Evolutionary conservation across 2,113 vertebrate species (phyloP), one percentile per base, ranked within the genome.

Genomic region (Uria lomvia): DNA sequence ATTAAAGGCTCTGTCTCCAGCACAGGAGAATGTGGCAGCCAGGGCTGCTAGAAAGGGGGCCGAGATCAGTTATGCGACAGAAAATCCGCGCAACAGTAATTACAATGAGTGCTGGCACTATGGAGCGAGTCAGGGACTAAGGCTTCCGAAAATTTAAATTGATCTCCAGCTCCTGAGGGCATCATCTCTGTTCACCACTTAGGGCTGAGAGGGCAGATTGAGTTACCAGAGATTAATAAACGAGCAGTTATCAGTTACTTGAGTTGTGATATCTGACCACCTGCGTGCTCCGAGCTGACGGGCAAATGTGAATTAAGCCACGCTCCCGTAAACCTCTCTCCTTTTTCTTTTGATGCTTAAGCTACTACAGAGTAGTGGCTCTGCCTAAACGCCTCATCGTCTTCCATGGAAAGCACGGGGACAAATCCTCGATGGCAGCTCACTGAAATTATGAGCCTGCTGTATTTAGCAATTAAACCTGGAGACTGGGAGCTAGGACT

Each of bases 171-270:
- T 94, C 92, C 94, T 43, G 83, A 71, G 94, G 89, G 94, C 89
- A 95, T 60, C 26, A 0, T 26, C 65, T 92, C 55, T 84, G 80
- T 12, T 84, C 73, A 13, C 81, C 73, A 83, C 59, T 72, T 15
- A 8, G 58, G 65, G 76, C 75, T 79, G 71, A 91, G 85, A 90
- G 88, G 58, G 78, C 79, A 80, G 92, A 86, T 71, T 8, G 86
- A 84, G 63, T 77, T 93, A 93, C 67, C 75, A 53, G 72, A 49
- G 79, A 92, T 95, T 91, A 95, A 95, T 80, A 62, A 96, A 88
- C 0, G 60, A 95, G 88, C 9, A 2, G 83, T 94, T 94, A 90
- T 91, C 94, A 55, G 88, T 83, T 83, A 58, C 86, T 90, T 3
- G 32, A 77, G 86, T 36, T 60, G 59, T 45, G 91, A 60, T 70